These are phyloP conservation scores for Rhea pennata DNA, from an alignment of 2,113 vertebrate genomes.

Conservation along the genomic window DNA sequence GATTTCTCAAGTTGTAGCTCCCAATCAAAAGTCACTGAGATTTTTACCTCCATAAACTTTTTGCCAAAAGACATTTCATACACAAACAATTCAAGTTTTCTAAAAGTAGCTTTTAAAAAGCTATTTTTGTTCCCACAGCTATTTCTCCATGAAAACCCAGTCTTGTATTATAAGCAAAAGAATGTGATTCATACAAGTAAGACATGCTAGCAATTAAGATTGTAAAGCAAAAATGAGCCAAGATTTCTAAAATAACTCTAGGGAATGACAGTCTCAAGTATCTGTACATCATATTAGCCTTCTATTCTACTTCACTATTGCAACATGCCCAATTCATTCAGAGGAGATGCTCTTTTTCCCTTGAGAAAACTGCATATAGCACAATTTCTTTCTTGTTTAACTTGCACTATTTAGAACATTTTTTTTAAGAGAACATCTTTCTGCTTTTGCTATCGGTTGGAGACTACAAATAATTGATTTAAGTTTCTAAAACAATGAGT, in stretches of 20 bases:
- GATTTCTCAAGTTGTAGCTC: background rate
- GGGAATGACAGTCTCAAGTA: background rate
- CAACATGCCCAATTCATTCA: background rate
- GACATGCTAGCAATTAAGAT: background rate
- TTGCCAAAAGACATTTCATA: background rate
- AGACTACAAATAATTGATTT: background rate
- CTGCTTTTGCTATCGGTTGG: background rate
- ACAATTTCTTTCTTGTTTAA: background rate
- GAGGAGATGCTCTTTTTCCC: background rate
- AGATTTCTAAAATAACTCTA: background rate
- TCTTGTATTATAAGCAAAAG: background rate
- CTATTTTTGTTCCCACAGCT: background rate
- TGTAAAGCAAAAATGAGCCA: background rate
- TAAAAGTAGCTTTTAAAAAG: conserved; percentile 12
- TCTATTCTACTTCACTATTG: background rate
- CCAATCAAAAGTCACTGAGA: background rate
- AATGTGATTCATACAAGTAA: background rate
- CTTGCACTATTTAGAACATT: background rate
- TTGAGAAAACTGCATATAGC: background rate
- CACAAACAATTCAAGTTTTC: conserved; percentile 8
- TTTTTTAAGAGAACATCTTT: background rate
- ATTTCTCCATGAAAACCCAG: background rate
- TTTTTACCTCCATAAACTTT: background rate
- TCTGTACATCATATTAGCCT: background rate
- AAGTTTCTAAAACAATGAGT: background rate